Evolutionary conservation across 2,888 invertebrate species (phyloP), one percentile per base, ranked within the genome.

Genomic region (Nomada fabriciana): DNA sequence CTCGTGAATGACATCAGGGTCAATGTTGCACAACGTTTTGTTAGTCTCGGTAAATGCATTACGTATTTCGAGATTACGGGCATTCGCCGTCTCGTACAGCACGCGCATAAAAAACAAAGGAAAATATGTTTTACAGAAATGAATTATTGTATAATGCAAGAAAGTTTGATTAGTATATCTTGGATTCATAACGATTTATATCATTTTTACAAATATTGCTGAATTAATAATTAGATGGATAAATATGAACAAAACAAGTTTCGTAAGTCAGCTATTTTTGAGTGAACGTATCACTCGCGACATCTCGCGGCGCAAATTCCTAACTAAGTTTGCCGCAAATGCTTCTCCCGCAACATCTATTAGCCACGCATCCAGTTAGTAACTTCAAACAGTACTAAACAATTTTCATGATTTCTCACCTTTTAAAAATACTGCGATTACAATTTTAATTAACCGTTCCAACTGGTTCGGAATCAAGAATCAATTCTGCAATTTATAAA

Each of bases 11-110:
- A 15, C 1, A 9, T 55, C 10, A 23, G 29, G 20, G 53, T 68
- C 61, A 61, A 50, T 50, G 13, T 76, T 75, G 10, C 20, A 43
- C 25, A 80, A 76, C 57, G n/a, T 75, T 42, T n/a, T 11, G 7
- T n/a, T 7, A n/a, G 20, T 29, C 25, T 11, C 20, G 10, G 53
- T 11, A 11, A 15, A 64, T 23, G 13, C 9, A 10, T 25, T 59
- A 11, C 36, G 11, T 23, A 29, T 59, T 15, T 47, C 3, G 2
- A 29, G 25, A 20, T 47, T 29, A 18, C 20, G 5, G 29, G 11
- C 13, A 1, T 29, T 68, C 42, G 36, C 10, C 1, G 15, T 57
- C 13, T 15, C 47, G 43, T 5, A 10, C 2, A 47, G 11, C 2
- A 15, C 15, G 47, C 15, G 10, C 1, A 52, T 36, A 61, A 20